Base-by-base conservation (phyloP, 2,888 invertebrate genomes). In the Orchesellides sinensis region DNA sequence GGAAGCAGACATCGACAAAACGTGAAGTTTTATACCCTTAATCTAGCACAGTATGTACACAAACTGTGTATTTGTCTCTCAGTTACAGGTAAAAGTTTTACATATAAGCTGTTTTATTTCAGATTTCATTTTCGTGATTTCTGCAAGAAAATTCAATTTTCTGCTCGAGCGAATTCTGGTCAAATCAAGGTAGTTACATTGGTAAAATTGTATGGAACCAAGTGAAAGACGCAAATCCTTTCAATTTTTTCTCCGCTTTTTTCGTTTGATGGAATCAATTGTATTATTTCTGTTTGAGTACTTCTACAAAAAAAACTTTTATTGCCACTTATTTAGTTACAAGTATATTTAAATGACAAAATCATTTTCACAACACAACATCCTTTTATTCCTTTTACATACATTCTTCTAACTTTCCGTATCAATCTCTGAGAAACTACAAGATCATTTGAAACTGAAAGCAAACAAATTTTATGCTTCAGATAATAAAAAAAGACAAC, bases 141-240 rank as follows among this genome's bases (percentile, higher is more conserved):
- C 83, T 83, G 83, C 83, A 83, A 83, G 77, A 83, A 83, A 83
- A 83, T 83, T 83, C 83, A 83, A 83, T 83, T 83, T 83, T 83
- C 83, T 56, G 83, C 70, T 35, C 66, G 83, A 83, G 47, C 61
- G 56, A 83, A 72, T 83, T 72, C 83, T 83, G 83, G 83, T 83
- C 83, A 83, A 83, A 77, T 83, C 75, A 83, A 83, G 77, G 72
- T 75, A 66, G 66, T 73, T 70, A 70, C 59, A 72, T 80, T 80
- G 72, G 81, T 81, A 65, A 68, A 80, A 81, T 61, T 81, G 81
- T 73, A 81, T 74, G 68, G 72, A 47, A 81, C 45, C 27, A 73
- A 66, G 47, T 66, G 54, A 81, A 81, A 56, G 74, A 68, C 47
- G 63, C 72, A 80, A 81, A 81, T 80, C 69, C 56, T 68, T 73